Conservation (phyloP, 2,888 invertebrate genomes). For the Polia nebulosa region DNA sequence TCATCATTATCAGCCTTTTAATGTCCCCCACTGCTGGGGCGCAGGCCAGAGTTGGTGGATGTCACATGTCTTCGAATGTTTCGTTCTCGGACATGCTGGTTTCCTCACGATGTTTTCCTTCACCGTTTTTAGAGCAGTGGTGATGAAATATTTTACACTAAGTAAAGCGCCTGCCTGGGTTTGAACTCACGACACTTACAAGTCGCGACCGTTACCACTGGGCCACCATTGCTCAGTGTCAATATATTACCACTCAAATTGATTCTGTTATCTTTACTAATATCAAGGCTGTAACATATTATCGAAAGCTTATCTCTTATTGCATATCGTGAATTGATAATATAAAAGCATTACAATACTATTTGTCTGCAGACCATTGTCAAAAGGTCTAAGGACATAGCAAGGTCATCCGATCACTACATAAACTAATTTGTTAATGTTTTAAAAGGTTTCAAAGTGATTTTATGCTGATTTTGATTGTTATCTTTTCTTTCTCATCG, state of each 20-base stretch:
- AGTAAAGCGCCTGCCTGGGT: too few relatives aligned
- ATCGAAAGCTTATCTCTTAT: conserved; percentile 18
- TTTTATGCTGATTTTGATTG: neutral
- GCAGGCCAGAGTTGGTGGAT: too few relatives aligned
- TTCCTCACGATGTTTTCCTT: too few relatives aligned
- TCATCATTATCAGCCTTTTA: too few relatives aligned
- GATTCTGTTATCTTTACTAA: conserved; percentile 13
- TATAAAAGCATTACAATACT: conserved; percentile 8
- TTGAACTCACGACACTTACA: too few relatives aligned
- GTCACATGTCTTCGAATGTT: too few relatives aligned
- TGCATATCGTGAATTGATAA: conserved; percentile 32
- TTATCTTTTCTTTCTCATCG: neutral
- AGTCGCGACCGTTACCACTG: too few relatives aligned
- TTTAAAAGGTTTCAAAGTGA: conserved; percentile 1
- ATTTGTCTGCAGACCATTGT: conserved; percentile 27
- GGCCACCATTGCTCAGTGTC: neutral
- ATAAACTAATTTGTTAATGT: conserved; percentile 32
- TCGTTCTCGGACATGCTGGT: too few relatives aligned
- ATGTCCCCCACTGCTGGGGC: too few relatives aligned
- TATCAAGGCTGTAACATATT: conserved; percentile 26
- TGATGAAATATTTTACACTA: too few relatives aligned
- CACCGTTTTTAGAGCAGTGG: too few relatives aligned
- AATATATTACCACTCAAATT: neutral
- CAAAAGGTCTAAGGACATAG: conserved; percentile 11
- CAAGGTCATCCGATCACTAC: conserved; percentile 29